Evolutionary conservation across 2,888 invertebrate species (phyloP).

Genomic region (Xylocampa areola): DNA sequence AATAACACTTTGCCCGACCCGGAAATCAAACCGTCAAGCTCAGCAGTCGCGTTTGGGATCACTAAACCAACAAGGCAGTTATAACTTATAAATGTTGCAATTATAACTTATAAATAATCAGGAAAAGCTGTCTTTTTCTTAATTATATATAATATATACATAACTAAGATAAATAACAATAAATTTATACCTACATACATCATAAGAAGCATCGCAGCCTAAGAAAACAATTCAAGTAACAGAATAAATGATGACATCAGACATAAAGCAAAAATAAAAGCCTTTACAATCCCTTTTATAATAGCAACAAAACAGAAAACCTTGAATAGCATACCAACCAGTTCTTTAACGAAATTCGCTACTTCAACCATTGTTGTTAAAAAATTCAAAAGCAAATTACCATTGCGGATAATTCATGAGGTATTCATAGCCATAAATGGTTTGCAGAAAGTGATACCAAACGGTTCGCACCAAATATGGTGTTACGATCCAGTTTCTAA

Average conservation of each 20-base stretch:
- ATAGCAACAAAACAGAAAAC: conserved; percentile 48
- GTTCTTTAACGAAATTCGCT: conserved; percentile 48
- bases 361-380: conserved; percentile 51
- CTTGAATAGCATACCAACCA: conserved; percentile 50
- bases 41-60: no score
- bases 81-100: no score
- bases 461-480: conserved; percentile 72
- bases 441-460: conserved; percentile 84
- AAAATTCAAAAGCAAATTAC: conserved; percentile 65
- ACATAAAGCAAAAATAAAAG: conserved; percentile 44
- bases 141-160: no score
- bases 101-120: no score
- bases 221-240: conserved; percentile 23
- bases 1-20: no score
- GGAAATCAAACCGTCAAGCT: no score
- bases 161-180: conserved; percentile 4
- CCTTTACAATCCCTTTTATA: conserved; percentile 31
- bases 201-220: no score
- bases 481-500: conserved; percentile 81
- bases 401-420: conserved; percentile 85
- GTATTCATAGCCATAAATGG: conserved; percentile 86
- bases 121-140: no score
- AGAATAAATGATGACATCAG: conserved; percentile 51
- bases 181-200: no score
- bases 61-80: no score